Percentiles rank a stretch among this genome's conserved stretches.
phyloP scores from a whole-genome alignment of 2,113 vertebrate species.

The Chiloscyllium plagiosum region DNA sequence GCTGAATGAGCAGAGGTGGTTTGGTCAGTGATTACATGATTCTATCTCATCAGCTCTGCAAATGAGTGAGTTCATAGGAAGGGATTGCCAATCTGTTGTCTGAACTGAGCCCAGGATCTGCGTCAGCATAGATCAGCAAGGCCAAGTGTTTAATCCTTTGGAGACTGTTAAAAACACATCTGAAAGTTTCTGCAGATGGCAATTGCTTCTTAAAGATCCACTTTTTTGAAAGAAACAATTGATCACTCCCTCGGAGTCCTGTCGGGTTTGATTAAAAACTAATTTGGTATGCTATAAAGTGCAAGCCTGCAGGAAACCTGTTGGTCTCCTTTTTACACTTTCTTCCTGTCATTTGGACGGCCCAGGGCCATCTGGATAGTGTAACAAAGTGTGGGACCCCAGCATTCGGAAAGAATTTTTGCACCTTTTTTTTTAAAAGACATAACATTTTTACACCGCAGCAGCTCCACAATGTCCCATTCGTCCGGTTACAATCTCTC shows the following conservation, averaged over 20 bases:
- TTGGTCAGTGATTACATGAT: neutral
- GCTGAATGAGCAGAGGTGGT: neutral
- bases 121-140: neutral
- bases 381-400: neutral
- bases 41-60: neutral
- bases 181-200: neutral
- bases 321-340: neutral
- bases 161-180: neutral
- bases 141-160: neutral
- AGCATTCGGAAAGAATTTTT: neutral
- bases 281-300: neutral
- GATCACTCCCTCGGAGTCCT: neutral
- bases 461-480: neutral
- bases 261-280: slow-evolving; percentile 1
- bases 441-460: neutral
- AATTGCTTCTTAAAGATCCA: neutral
- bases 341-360: slow-evolving; percentile 1
- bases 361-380: slow-evolving; percentile 13
- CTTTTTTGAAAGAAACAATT: neutral
- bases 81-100: neutral
- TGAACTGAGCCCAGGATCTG: neutral
- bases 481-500: neutral
- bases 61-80: neutral
- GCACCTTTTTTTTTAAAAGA: neutral
- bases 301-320: neutral